Base-by-base conservation (phyloP, 2,113 vertebrate species). In the Piprites chloris region DNA sequence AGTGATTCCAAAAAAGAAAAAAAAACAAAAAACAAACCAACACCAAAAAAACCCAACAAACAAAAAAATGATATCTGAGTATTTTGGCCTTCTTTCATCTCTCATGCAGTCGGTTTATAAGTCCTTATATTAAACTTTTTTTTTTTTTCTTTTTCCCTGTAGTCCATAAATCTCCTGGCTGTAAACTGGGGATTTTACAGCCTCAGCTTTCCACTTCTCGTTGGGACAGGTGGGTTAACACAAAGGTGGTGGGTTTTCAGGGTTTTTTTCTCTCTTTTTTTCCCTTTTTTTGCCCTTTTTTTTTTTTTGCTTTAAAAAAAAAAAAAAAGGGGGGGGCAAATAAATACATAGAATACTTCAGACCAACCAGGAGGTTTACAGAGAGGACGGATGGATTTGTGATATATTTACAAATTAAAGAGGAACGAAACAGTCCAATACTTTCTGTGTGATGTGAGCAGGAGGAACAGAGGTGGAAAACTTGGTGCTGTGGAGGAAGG, bases 71-170 rank as follows among this genome's bases (percentile, higher is more conserved):
- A 94, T 79, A 84, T 97, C 96, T 78, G 96, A 96, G 97, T 97
- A 96, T 90, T 98, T 98, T 97, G 97, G 96, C 97, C 97, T 98
- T 94, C 97, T 97, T 92, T 94, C 95, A 35, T 97, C 96, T 95
- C 96, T 98, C 97, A 98, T 98, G 98, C 98, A 97, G 95, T 96
- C 93, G 46, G 89, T 97, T 96, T 94, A 79, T 73, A 95, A 97
- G 96, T 97, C 98, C 96, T 91, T 61, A 71, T 81, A 92, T 96
- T 95, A 97, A 97, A 96, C 52, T 5, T 42, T 93, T 96, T 67
- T 37, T 42, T 52, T 93, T 58, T 68, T 42, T 52, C 93, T 58
- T 68, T 84, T 47, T 42, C 12, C 12, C 95, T 76, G 41, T 9
- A 80, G 87, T 91, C 96, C 97, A 56, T 87, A 90, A 92, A 93